phyloP scores from a whole-genome alignment of 1,140 invertebrate species.

The Drosophila nigromelanica region DNA sequence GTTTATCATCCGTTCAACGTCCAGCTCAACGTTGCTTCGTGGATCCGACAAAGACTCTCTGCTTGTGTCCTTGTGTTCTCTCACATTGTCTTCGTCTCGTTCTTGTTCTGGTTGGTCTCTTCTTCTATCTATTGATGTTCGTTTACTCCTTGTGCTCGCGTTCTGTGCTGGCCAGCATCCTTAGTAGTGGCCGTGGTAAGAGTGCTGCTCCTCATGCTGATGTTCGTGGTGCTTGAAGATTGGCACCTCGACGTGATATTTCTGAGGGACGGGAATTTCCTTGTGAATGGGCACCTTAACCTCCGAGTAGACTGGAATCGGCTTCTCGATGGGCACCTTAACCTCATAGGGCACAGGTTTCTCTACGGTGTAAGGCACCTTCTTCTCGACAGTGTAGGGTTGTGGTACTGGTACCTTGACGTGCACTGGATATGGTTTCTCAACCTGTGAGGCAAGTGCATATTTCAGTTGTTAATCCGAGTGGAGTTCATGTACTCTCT shows the following conservation, averaged over 20 bases:
- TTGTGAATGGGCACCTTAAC: slow-evolving; percentile 90
- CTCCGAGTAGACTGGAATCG: slow-evolving; percentile 90
- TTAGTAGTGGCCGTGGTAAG: slow-evolving; percentile 58
- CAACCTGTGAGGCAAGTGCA: slow-evolving; percentile 78
- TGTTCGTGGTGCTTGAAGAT: slow-evolving; percentile 85
- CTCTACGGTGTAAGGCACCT: slow-evolving; percentile 88
- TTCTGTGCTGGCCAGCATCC: slow-evolving; percentile 53
- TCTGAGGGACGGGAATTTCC: slow-evolving; percentile 90
- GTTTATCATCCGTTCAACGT: slow-evolving; percentile 76
- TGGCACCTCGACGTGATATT: slow-evolving; percentile 88
- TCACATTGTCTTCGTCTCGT: slow-evolving; percentile 15
- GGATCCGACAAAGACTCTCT: slow-evolving; percentile 57
- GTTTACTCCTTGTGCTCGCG: slow-evolving; percentile 69
- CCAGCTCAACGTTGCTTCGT: slow-evolving; percentile 77
- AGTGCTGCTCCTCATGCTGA: slow-evolving; percentile 61
- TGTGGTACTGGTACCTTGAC: slow-evolving; percentile 91
- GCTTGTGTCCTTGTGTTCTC: slow-evolving; percentile 48
- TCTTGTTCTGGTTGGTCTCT: slow-evolving; percentile 44
- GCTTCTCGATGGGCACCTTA: slow-evolving; percentile 91
- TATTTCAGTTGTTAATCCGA: not conserved
- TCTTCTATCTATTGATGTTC: slow-evolving; percentile 25
- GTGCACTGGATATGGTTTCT: slow-evolving; percentile 90
- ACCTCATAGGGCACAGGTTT: slow-evolving; percentile 91
- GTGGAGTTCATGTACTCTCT: not conserved
- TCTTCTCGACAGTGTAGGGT: slow-evolving; percentile 91